A percentile compares a stretch with the other conserved stretches of the same genome.
Conservation (phyloP, 2,113 vertebrate species). For the Toxotes chatareus region DNA sequence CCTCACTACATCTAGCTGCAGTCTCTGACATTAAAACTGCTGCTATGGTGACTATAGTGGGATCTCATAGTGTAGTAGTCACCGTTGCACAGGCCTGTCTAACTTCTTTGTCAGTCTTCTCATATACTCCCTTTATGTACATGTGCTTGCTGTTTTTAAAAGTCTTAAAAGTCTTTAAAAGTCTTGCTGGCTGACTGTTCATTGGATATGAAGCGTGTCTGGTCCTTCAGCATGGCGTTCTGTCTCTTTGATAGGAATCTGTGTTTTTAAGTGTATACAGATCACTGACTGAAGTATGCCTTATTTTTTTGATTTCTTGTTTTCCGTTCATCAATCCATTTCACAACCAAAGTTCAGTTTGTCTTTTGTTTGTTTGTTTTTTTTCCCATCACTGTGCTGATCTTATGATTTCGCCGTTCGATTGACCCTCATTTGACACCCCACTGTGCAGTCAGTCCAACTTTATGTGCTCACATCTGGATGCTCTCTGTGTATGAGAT, state of each 20-base stretch:
- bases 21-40: conserved; percentile 7
- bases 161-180: too few species aligned
- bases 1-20: not conserved
- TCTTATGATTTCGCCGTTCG: not conserved
- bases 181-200: conserved; percentile 20
- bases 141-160: conserved; percentile 24
- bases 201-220: conserved; percentile 24
- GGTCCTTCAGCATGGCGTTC: conserved; percentile 35
- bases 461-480: not conserved
- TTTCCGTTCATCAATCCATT: not conserved
- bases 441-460: not conserved
- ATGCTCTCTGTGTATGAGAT: not conserved
- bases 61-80: not conserved
- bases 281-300: not conserved
- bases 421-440: conserved; percentile 2
- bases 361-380: not conserved
- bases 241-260: conserved; percentile 8
- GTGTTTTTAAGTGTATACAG: not conserved
- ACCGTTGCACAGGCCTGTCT: conserved; percentile 21
- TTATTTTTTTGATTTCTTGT: not conserved
- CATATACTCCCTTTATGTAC: conserved; percentile 16
- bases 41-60: conserved; percentile 7
- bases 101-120: conserved; percentile 14
- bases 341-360: not conserved
- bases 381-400: conserved; percentile 1